A percentile compares a stretch with the other conserved stretches of the same genome.
phyloP scores from a whole-genome alignment of 2,888 invertebrate genomes.

The Drosophila lutescens region DNA sequence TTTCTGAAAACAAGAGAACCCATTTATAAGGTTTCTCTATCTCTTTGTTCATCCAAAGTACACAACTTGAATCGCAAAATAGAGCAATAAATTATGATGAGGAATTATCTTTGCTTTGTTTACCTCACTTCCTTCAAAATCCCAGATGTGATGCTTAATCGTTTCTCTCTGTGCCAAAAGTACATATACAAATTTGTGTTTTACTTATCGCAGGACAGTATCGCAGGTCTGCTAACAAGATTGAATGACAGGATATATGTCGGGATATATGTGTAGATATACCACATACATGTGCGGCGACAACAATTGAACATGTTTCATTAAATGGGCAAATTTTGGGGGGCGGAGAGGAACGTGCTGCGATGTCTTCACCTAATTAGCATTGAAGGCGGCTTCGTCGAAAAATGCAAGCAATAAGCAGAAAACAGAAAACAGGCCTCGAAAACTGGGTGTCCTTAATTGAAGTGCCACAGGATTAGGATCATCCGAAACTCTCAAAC shows the following conservation, averaged over 20 bases:
- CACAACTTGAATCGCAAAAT: too few species aligned
- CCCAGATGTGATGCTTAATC: not conserved
- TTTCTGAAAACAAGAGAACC: too few species aligned
- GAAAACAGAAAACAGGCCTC: constrained; percentile 46
- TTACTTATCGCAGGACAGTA: constrained; percentile 20
- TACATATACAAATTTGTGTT: constrained; percentile 6
- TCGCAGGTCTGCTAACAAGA: constrained; percentile 26
- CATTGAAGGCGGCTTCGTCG: constrained; percentile 45
- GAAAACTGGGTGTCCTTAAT: constrained; percentile 55
- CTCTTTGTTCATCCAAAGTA: too few species aligned
- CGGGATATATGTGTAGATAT: not conserved
- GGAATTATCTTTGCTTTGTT: not conserved
- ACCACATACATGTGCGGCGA: constrained; percentile 2
- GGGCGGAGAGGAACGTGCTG: constrained; percentile 51
- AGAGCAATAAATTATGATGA: too few species aligned
- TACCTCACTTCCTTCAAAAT: not conserved
- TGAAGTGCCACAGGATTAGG: constrained; percentile 67
- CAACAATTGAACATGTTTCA: constrained; percentile 42
- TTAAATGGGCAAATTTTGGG: not conserved
- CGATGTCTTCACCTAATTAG: constrained; percentile 65
- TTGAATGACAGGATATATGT: constrained; percentile 20
- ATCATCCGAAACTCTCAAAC: not conserved
- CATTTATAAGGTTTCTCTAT: too few species aligned
- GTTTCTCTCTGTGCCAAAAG: constrained; percentile 3
- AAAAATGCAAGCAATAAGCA: constrained; percentile 64